Evolutionary conservation across 2,113 vertebrate genomes (phyloP), one percentile per base, ranked within the genome.

Genomic region (Erpornis zantholeuca): DNA sequence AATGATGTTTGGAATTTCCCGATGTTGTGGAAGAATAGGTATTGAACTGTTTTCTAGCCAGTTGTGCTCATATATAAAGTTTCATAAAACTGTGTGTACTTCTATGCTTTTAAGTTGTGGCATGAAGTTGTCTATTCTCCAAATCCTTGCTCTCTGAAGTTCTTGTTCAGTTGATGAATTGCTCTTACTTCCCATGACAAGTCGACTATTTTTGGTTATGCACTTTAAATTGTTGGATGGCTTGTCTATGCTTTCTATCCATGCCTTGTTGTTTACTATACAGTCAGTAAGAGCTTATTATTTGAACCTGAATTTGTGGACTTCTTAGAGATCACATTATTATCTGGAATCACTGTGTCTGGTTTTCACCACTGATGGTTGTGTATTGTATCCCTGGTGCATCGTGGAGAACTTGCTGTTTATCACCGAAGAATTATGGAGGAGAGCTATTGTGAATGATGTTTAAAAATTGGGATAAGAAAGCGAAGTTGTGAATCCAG

Each of bases 371-470:
- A 16, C 44, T 57, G 93, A 64, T 94, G 33, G 69, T 35, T 92
- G 12, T 95, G 15, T 86, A 27, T 82, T 72, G n/a, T 89, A 50
- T 85, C 78, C 31, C 1, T 94, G 90, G 56, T 90, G 28, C 88
- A 65, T 65, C 47, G 2, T 79, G 90, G 88, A 93, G 65, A 76
- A 64, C 82, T 86, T 95, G 60, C 29, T 5, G 6, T 92, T 95
- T 91, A 49, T 83, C 93, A 65, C 38, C 1, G 54, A 96, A 94
- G 93, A 86, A 83, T 21, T 86, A 50, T 40, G 36, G 60, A 92
- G 80, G 91, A 94, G 69, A 64, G 86, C 65, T 88, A 33, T 80
- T 95, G 75, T 56, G 53, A 92, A 78, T 86, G 80, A 57, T 78
- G 33, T 57, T 56, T 92, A 68, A 88, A 82, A 82, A 52, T 40